These are phyloP conservation scores for Drosophila oshimai DNA, from an alignment of 1,140 invertebrate genomes.

Conservation along the genomic window DNA sequence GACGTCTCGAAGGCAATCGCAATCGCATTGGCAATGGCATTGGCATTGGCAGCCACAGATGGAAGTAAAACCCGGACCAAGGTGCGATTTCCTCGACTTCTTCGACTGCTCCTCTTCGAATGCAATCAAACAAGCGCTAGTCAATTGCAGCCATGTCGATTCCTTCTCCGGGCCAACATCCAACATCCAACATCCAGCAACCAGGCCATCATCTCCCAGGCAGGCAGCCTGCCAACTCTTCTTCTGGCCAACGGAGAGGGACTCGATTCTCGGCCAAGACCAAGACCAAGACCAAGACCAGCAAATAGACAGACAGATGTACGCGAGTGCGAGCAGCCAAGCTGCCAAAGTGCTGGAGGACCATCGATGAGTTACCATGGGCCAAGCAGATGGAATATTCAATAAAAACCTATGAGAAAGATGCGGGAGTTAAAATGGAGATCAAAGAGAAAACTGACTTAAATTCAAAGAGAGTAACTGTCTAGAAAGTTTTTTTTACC, in stretches of 20 bases:
- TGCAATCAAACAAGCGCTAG: conserved; percentile 80
- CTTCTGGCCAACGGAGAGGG: conserved; percentile 10
- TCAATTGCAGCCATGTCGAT: conserved; percentile 68
- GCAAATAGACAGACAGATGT: conserved; percentile 74
- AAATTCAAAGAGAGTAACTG: no score
- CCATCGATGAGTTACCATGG: conserved; percentile 36
- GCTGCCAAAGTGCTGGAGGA: conserved; percentile 46
- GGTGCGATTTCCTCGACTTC: conserved; percentile 65
- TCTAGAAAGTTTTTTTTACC: no score
- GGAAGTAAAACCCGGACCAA: conserved; percentile 36
- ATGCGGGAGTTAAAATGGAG: no score
- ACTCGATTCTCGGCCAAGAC: conserved; percentile 22
- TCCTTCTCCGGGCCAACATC: not conserved
- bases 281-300: conserved; percentile 20
- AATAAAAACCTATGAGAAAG: no score
- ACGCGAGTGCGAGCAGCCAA: conserved; percentile 60
- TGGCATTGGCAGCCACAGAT: conserved; percentile 30
- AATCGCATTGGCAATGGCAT: conserved; percentile 34
- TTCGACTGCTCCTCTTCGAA: conserved; percentile 46
- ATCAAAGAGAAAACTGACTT: no score
- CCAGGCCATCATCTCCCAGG: conserved; percentile 11
- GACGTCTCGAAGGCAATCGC: conserved; percentile 26
- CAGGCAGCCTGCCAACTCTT: conserved; percentile 35
- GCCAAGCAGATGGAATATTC: not conserved
- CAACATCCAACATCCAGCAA: conserved; percentile 5